These are phyloP conservation scores for Malacosoma neustria DNA, from an alignment of 2,888 invertebrate species.

Conservation along the genomic window DNA sequence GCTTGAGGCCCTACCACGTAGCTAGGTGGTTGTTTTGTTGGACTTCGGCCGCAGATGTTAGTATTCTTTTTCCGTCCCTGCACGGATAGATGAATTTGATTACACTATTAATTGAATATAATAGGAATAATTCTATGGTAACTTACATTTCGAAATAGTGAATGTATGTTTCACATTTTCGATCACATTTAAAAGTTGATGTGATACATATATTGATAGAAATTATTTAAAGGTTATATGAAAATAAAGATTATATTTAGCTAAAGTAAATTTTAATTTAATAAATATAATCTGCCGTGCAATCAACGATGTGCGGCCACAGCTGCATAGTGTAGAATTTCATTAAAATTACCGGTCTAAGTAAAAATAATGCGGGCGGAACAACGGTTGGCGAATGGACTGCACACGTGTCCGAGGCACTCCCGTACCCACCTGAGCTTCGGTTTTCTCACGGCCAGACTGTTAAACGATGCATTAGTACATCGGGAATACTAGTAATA, in stretches of 20 bases:
- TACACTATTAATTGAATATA: too few relatives aligned
- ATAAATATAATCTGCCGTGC: slow-evolving; percentile 39
- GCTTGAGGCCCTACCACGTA: too few relatives aligned
- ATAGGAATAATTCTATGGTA: too few relatives aligned
- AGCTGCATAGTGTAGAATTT: slow-evolving; percentile 66
- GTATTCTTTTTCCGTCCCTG: too few relatives aligned
- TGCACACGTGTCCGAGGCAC: slow-evolving; percentile 55
- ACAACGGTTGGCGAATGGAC: slow-evolving; percentile 43
- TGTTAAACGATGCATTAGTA: slow-evolving; percentile 38
- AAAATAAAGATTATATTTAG: background rate
- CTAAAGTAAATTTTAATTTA: background rate
- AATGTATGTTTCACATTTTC: too few relatives aligned
- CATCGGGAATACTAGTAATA: slow-evolving; percentile 43
- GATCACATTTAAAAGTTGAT: too few relatives aligned
- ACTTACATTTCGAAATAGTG: too few relatives aligned
- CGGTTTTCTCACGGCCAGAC: slow-evolving; percentile 54
- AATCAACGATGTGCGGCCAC: slow-evolving; percentile 47
- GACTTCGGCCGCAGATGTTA: too few relatives aligned
- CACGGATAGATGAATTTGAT: too few relatives aligned
- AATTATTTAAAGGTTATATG: background rate
- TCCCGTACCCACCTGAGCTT: slow-evolving; percentile 52
- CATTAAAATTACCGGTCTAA: slow-evolving; percentile 64
- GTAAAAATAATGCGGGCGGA: slow-evolving; percentile 61
- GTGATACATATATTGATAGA: too few relatives aligned
- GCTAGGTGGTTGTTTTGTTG: too few relatives aligned